Base-by-base conservation (phyloP, 2,113 vertebrate genomes). In the Bostrychus sinensis region DNA sequence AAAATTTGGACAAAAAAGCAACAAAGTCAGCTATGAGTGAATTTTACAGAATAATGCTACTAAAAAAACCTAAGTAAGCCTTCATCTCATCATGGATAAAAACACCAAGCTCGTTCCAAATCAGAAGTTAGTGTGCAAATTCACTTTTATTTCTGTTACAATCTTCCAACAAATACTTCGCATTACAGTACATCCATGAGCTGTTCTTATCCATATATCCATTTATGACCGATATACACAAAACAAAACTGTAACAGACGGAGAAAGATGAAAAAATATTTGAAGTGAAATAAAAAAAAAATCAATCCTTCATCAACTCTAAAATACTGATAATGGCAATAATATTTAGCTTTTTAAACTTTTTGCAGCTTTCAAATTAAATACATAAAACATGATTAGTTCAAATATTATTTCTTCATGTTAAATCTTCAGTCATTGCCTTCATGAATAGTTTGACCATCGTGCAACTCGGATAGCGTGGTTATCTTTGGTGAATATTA, bases 241-340 rank as follows among this genome's bases (percentile, higher is more conserved):
- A 54, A 54, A 30, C 14, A 30, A 11, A 32, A 30, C 25, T 46
- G 45, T 13, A 50, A 50, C 23, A 53, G 25, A 30, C 23, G 4
- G 1, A 36, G 26, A 28, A 28, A 10, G 1, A 2, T 3, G 25
- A 13, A 51, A 51, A 51, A 13, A 50, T 28, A n/a, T 51, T 36
- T 19, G 5, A 36, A 34, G 19, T 62, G 9, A 76, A 61, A 80
- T 26, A 61, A 32, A 54, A 48, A 66, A 50, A 23, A 67, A 75
- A 10, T 4, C 9, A 56, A 28, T 68, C 6, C 20, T 48, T 66
- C 58, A 58, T 62, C 36, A 58, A 45, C 66, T 55, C 7, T 4
- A 57, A 63, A 85, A 84, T 66, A 86, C 78, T 89, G 61, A 72
- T n/a, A 68, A 59, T 42, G 56, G 69, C 17, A 53, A 53, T 50